These are phyloP conservation scores for Alitta virens DNA, from an alignment of 2,888 invertebrate genomes.

Conservation along the genomic window DNA sequence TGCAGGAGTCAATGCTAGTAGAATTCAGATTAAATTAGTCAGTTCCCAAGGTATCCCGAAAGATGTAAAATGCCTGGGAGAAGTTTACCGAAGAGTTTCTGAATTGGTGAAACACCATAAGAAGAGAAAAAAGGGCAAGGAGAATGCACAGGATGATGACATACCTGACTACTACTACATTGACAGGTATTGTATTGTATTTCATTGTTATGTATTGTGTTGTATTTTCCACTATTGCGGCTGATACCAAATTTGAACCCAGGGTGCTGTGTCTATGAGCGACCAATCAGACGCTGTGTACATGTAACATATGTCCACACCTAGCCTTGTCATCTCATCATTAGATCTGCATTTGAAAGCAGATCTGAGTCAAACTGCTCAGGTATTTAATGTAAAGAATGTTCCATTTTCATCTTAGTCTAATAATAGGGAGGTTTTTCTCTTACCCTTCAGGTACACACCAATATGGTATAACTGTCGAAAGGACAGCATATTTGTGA, in stretches of 20 bases:
- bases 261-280: too few relatives aligned
- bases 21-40: constrained; percentile 9
- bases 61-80: constrained; percentile 15
- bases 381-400: too few relatives aligned
- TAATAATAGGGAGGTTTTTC: too few relatives aligned
- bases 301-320: too few relatives aligned
- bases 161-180: not conserved
- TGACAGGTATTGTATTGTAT: not conserved
- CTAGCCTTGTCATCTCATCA: too few relatives aligned
- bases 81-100: constrained; percentile 15
- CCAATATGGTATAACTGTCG: constrained; percentile 18
- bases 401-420: too few relatives aligned
- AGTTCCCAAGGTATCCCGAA: not conserved
- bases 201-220: too few relatives aligned
- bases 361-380: too few relatives aligned
- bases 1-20: constrained; percentile 17
- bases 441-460: not conserved
- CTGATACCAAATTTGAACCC: too few relatives aligned
- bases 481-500: not conserved
- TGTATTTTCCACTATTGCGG: too few relatives aligned
- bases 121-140: not conserved
- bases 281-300: too few relatives aligned
- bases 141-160: not conserved
- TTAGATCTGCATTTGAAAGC: too few relatives aligned
- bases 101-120: not conserved